phyloP scores from a whole-genome alignment of 2,888 invertebrate genomes.

The Megalurothrips usitatus region DNA sequence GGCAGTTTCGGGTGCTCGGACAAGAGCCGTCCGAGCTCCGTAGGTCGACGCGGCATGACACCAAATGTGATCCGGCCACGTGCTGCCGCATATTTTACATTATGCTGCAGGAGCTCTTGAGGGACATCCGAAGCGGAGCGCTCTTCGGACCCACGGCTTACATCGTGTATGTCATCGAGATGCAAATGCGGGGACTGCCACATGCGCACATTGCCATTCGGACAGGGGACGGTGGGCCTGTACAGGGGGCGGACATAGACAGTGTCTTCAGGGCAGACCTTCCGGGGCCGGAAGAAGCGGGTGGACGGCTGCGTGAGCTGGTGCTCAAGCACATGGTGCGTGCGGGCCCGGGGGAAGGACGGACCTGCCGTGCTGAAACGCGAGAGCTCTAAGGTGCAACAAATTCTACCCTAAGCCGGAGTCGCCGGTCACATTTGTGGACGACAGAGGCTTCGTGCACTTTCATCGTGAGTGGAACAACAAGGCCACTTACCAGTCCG shows the following conservation, averaged over 20 bases:
- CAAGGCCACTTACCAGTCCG: background rate
- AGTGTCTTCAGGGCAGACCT: slow-evolving; percentile 33
- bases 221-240: slow-evolving; percentile 32
- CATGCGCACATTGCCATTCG: slow-evolving; percentile 33
- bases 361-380: slow-evolving; percentile 34
- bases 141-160: too few relatives aligned
- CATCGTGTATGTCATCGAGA: slow-evolving; percentile 34
- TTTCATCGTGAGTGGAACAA: background rate
- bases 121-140: slow-evolving; percentile 16
- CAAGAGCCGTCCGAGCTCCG: slow-evolving; percentile 31
- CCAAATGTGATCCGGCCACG: background rate
- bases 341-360: slow-evolving; percentile 34
- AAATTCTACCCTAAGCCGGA: slow-evolving; percentile 34
- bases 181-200: slow-evolving; percentile 34
- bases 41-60: background rate
- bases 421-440: slow-evolving; percentile 30
- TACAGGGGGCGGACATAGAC: slow-evolving; percentile 33
- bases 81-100: slow-evolving; percentile 30
- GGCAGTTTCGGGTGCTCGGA: slow-evolving; percentile 29
- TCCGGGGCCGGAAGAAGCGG: slow-evolving; percentile 33
- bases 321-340: slow-evolving; percentile 32
- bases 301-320: slow-evolving; percentile 28
- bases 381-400: slow-evolving; percentile 28
- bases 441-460: slow-evolving; percentile 33
- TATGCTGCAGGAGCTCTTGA: slow-evolving; percentile 31